Evolutionary conservation across 2,797 vertebrate genomes (phyloP).

Genomic region (Triplophysa bombifrons): DNA sequence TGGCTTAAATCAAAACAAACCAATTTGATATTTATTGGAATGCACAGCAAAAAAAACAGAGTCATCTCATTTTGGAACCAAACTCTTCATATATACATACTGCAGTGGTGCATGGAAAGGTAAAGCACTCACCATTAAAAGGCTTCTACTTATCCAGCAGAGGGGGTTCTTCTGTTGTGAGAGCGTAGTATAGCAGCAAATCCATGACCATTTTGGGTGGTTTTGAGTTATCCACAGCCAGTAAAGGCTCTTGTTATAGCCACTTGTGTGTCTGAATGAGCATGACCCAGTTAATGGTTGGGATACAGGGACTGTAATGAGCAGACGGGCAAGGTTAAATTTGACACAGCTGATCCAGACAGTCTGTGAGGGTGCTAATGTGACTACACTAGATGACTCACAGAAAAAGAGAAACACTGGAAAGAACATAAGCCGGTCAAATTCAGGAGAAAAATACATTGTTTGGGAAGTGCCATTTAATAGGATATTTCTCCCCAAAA

Average conservation of each 20-base stretch:
- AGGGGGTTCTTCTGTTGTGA: constrained; percentile 22
- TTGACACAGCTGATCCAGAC: constrained; percentile 46
- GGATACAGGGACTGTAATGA: constrained; percentile 32
- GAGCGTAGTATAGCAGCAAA: not conserved
- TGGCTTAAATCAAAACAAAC: too few relatives aligned
- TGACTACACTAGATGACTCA: constrained; percentile 37
- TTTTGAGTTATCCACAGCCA: constrained; percentile 18
- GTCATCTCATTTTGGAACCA: too few relatives aligned
- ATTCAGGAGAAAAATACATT: constrained; percentile 29
- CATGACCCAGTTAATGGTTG: constrained; percentile 27
- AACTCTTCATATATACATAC: too few relatives aligned
- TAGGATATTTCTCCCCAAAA: not conserved
- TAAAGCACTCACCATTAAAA: not conserved
- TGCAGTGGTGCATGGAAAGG: too few relatives aligned
- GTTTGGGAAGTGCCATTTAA: not conserved
- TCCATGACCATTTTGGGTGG: not conserved
- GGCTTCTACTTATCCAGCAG: constrained; percentile 24
- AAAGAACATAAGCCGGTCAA: not conserved
- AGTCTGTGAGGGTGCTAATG: constrained; percentile 44
- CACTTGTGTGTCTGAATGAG: constrained; percentile 34
- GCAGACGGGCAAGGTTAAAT: constrained; percentile 33
- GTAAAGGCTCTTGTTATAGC: constrained; percentile 20
- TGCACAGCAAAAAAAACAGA: too few relatives aligned
- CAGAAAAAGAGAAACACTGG: constrained; percentile 20
- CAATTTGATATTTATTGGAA: too few relatives aligned